Evolutionary conservation across 2,797 vertebrate species (phyloP), one percentile per base, ranked within the genome.

Genomic region (Etheostoma perlongum): DNA sequence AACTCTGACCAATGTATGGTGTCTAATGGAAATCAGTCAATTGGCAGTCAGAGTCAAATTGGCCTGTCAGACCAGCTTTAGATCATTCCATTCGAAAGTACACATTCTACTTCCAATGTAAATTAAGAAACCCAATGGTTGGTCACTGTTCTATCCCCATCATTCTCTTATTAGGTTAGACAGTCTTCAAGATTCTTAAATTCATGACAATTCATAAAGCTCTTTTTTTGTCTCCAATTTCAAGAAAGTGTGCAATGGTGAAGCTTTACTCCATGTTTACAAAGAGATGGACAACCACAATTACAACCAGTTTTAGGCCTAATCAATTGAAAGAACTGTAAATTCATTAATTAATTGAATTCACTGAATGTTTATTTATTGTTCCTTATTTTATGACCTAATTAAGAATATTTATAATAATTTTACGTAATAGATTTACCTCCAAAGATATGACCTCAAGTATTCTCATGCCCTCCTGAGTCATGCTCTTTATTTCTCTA

Each of bases 1-100:
- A 23, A 33, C 52, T 51, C 52, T 27, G 16, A 58, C 40, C 47
- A 67, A 65, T 19, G 36, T 30, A 36, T 47, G 36, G 19, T 33
- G 30, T 76, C 48, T 46, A 36, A 79, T 46, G 36, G 15, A 64
- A 69, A 76, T 5, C 36, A 40, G 36, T 40, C 36, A 40, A 40
- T 40, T 40, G 36, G 36, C 36, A 40, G 12, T 40, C 36, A 40
- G 36, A 40, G 36, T 40, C 10, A 40, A 60, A 67, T 36, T 51
- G 59, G 30, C 19, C 44, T 21, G 21, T 51, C 55, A 61, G 61
- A 10, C 33, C 53, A 36, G 47, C 10, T 49, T 21, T 14, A 21
- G 7, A 55, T 42, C 27, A 18, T 48, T 47, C 3, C 12, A 48
- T 65, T 25, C 46, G 9, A 58, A 52, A 63, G 9, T 4, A 68